Evolutionary conservation across 2,888 invertebrate genomes (phyloP), one percentile per base, ranked within the genome.

Genomic region (Sialis fuliginosa): DNA sequence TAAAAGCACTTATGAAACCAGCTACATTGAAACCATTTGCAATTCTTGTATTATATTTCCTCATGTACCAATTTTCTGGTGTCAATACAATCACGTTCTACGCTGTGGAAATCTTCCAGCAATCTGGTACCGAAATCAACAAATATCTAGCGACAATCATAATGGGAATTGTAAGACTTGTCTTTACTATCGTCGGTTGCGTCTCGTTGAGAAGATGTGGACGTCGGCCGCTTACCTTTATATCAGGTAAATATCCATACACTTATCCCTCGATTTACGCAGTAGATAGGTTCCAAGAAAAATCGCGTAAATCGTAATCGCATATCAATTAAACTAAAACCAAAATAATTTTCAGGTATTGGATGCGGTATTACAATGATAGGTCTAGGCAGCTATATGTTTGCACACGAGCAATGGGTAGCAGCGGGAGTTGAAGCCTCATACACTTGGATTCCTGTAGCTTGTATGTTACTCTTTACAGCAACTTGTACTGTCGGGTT

Each of bases 41-140:
- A 1, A 71, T 80, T 42, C 62, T 79, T 1, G 70, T 75, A 2
- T 52, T 75, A 1, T 79, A 79, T 57, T 80, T 80, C 62, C 68
- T 78, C 57, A 74, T 80, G 45, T 80, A 79, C 58, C 80, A 80
- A 56, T 79, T 78, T 70, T 77, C 78, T 45, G 80, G 80, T 0
- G 76, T 79, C 8, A 80, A 80, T 53, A 74, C 77, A 1, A 67
- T 80, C 31, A 80, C 80, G 0, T 80, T 79, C 55, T 80, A 79
- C 54, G 77, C 79, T 5, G 75, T 79, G 4, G 72, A 78, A 54
- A 74, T 80, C 1, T 78, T 80, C 57, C 61, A 73, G 67, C 69
- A 72, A 22, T 74, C 77, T 1, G 78, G 77, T 4, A 67, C 76
- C 0, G 57, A 63, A 4, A 59, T 73, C 45, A 67, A 78, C 55